Evolutionary conservation across 2,888 invertebrate species (phyloP), one percentile per base, ranked within the genome.

Genomic region (Bhutanitis thaidina): DNA sequence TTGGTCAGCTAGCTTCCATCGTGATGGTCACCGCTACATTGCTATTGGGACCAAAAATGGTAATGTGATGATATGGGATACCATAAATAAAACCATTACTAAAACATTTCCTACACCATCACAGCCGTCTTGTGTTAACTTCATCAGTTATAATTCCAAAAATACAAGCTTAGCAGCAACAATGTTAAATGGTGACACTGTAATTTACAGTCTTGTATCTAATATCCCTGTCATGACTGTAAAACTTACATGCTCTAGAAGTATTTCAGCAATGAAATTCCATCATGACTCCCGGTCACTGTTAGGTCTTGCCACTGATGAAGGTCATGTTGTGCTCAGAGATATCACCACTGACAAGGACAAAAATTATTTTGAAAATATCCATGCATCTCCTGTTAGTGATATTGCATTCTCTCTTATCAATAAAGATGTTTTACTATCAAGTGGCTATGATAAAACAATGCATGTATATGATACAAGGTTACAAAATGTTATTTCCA

Each of bases 351-450:
- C 80, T 1, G 87, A 89, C 54, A 90, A 85, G 64, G 89, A 90
- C 52, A 88, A 80, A 69, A 80, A 71, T 7, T 77, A 74, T 53
- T 85, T 87, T 74, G 84, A 88, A 61, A 84, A 86, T 61, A 82
- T 90, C 5, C 92, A 92, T 61, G 88, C 89, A 13, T 91, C 91
- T 2, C 90, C 91, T 1, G 90, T 92, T n/a, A 91, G 90, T 57
- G 90, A 91, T 58, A 78, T 92, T 51, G 75, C 84, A 29, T 92
- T 88, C 70, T 91, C 92, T 0, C 84, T 91, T 0, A 77, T 91
- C 8, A 91, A 91, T 60, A 77, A 80, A 55, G 91, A 91, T 69
- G 84, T 92, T 0, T 72, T 92, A 69, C 65, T 91, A 3, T 90
- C 92, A 0, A 77, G 90, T 60, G 92, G 92, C 0, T 84, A 83